These are phyloP conservation scores for Drosophila seguyi DNA, from an alignment of 1,140 invertebrate genomes.

Conservation along the genomic window DNA sequence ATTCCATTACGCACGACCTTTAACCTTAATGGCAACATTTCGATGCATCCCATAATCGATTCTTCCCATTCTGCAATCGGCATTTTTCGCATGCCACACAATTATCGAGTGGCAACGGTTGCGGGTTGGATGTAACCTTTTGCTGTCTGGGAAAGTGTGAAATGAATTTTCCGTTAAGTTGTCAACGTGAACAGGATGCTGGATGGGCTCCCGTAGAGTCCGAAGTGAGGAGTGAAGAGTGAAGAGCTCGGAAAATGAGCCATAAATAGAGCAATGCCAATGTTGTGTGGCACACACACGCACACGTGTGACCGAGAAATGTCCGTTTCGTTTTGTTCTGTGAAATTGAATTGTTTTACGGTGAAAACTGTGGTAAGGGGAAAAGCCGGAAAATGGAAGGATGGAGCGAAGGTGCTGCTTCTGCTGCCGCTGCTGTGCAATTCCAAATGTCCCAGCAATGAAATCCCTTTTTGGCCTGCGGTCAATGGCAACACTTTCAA, in stretches of 20 bases:
- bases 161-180: conserved; percentile 75
- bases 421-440: conserved; percentile 20
- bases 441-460: conserved; percentile 16
- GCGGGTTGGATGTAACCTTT: conserved; percentile 4
- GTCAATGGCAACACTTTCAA: conserved; percentile 53
- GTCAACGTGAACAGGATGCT: conserved; percentile 58
- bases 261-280: conserved; percentile 41
- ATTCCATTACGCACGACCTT: conserved; percentile 11
- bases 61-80: conserved; percentile 19
- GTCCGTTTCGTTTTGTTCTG: conserved; percentile 22
- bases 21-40: conserved; percentile 15
- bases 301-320: conserved; percentile 35
- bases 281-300: conserved; percentile 21
- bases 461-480: conserved; percentile 41
- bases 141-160: conserved; percentile 37
- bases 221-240: background rate
- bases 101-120: conserved; percentile 22
- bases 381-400: conserved; percentile 9
- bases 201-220: conserved; percentile 1
- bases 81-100: conserved; percentile 31
- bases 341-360: conserved; percentile 42
- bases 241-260: conserved; percentile 6
- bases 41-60: conserved; percentile 24
- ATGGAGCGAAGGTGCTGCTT: background rate
- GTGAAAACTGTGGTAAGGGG: background rate